phyloP scores from a whole-genome alignment of 2,797 vertebrate genomes.

The Triplophysa bombifrons region DNA sequence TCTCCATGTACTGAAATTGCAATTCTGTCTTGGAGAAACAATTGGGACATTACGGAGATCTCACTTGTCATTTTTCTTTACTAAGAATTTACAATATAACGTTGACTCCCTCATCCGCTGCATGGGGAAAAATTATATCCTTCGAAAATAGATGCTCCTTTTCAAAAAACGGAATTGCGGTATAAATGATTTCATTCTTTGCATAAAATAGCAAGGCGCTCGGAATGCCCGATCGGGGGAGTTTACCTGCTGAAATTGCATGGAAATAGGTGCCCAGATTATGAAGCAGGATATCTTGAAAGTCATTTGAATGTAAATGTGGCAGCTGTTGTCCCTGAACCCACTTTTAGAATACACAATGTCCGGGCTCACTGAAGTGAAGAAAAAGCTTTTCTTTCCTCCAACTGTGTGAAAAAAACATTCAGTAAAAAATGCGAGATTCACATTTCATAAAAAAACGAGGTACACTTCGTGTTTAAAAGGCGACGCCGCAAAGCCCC shows the following conservation, averaged over 20 bases:
- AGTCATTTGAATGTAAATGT: conserved; percentile 62
- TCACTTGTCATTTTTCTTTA: not conserved
- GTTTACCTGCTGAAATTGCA: conserved; percentile 57
- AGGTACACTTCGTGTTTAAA: conserved; percentile 47
- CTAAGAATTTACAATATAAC: not conserved
- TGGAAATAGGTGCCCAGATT: conserved; percentile 48
- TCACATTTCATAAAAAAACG: conserved; percentile 52
- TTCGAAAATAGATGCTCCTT: conserved; percentile 22
- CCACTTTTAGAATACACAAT: conserved; percentile 56
- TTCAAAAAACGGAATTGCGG: conserved; percentile 7
- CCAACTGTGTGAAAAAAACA: conserved; percentile 26
- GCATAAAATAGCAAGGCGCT: conserved; percentile 9
- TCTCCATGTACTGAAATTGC: not conserved
- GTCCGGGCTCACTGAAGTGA: conserved; percentile 48
- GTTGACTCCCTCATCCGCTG: not conserved
- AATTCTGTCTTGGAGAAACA: conserved; percentile 8
- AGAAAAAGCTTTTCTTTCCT: conserved; percentile 54
- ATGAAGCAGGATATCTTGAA: conserved; percentile 52
- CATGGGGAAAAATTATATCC: not conserved
- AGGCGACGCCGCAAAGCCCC: conserved; percentile 46
- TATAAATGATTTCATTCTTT: not conserved
- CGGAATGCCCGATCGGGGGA: conserved; percentile 28
- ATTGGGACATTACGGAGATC: not conserved
- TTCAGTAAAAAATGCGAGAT: conserved; percentile 24
- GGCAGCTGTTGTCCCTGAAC: conserved; percentile 60